Evolutionary conservation across 2,797 vertebrate genomes (phyloP).

Genomic region (Urophycis tenuis): DNA sequence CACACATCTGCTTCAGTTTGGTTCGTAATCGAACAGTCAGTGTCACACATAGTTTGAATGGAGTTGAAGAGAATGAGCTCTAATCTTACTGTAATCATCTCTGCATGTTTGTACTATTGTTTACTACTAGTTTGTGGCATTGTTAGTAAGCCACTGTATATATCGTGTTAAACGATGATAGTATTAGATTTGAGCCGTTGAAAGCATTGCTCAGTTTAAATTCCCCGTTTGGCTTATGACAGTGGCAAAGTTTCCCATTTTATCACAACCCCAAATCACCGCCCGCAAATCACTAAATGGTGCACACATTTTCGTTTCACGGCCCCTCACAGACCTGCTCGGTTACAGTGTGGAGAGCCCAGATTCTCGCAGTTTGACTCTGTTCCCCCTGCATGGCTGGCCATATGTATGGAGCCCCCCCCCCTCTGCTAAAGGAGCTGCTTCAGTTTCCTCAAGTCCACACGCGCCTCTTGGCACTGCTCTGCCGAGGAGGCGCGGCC

Average conservation of each 20-base stretch:
- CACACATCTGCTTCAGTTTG: neutral
- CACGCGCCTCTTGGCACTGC: constrained; percentile 17
- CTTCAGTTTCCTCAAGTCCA: constrained; percentile 6
- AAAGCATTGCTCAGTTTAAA: constrained; percentile 22
- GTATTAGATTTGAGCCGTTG: neutral
- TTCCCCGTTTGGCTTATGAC: constrained; percentile 21
- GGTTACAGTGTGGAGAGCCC: neutral
- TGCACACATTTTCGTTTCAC: neutral
- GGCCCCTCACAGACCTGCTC: neutral
- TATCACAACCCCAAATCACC: constrained; percentile 12
- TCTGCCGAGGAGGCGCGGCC: constrained; percentile 27
- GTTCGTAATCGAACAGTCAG: neutral
- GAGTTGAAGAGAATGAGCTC: neutral
- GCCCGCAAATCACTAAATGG: constrained; percentile 11
- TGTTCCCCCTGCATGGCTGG: neutral
- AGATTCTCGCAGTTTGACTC: constrained; percentile 19
- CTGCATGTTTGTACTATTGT: neutral
- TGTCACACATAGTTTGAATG: neutral
- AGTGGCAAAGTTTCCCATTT: constrained; percentile 23
- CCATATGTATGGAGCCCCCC: neutral
- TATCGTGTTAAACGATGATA: neutral
- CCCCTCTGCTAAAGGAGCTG: neutral
- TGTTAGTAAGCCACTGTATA: neutral
- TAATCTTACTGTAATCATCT: neutral
- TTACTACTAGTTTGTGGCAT: neutral